Conservation (phyloP, 2,888 invertebrate species). For the Harpagoxenus sublaevis region DNA sequence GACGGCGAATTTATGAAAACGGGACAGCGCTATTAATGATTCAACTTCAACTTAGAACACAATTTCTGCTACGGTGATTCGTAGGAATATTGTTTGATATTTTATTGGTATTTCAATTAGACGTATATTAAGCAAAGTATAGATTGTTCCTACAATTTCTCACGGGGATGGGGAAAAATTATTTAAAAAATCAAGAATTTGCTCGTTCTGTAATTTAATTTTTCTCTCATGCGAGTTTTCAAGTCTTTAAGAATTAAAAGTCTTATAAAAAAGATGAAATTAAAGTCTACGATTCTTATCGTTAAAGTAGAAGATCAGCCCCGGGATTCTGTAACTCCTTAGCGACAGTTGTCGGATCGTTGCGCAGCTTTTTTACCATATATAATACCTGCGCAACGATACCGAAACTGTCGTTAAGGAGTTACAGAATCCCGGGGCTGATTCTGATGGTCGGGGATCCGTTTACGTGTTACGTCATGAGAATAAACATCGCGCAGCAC, state of each 20-base stretch:
- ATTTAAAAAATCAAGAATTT: background rate
- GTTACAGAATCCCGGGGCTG: too few relatives aligned
- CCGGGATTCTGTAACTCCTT: too few relatives aligned
- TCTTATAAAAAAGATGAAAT: background rate
- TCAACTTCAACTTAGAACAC: background rate
- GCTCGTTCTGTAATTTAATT: background rate
- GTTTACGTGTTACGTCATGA: background rate
- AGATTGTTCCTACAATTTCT: background rate
- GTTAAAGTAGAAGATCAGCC: background rate
- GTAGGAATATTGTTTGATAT: background rate
- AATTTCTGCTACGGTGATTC: background rate
- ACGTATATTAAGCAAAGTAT: background rate
- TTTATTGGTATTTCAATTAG: background rate
- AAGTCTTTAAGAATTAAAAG: background rate
- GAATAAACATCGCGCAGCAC: constrained; percentile 18
- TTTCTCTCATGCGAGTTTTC: background rate
- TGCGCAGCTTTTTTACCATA: too few relatives aligned
- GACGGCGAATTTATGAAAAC: constrained; percentile 15
- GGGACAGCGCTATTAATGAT: constrained; percentile 3
- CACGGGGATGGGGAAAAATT: background rate
- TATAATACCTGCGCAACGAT: too few relatives aligned
- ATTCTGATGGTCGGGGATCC: background rate
- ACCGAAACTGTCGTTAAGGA: too few relatives aligned
- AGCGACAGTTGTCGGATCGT: too few relatives aligned
- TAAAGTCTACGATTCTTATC: background rate